A percentile compares a stretch with the other conserved stretches of the same genome.
phyloP scores from a whole-genome alignment of 2,888 invertebrate species.

The Ormyrus labotus region DNA sequence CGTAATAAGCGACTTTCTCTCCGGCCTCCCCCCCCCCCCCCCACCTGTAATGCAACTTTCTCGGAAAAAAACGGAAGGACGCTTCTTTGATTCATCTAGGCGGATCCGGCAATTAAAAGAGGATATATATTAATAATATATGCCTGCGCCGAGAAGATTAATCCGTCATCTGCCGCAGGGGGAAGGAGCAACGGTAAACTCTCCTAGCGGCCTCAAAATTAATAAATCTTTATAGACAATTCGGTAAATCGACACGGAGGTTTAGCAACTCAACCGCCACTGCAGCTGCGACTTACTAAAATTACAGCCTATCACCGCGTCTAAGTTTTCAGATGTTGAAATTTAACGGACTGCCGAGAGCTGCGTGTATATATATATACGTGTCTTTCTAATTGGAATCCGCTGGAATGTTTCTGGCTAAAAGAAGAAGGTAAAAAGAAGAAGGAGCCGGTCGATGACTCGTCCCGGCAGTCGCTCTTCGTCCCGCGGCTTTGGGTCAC shows the following conservation, averaged over 20 bases:
- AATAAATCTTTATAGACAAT: too few relatives aligned
- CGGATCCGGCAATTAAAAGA: too few relatives aligned
- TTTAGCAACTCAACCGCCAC: not conserved
- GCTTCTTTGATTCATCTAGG: too few relatives aligned
- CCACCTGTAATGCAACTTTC: too few relatives aligned
- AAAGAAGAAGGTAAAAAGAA: slow-evolving; percentile 2
- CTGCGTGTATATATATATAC: not conserved
- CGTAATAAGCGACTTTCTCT: slow-evolving; percentile 27
- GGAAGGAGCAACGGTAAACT: too few relatives aligned
- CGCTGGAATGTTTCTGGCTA: slow-evolving; percentile 22
- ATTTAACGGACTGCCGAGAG: not conserved
- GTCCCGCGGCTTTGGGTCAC: slow-evolving; percentile 71
- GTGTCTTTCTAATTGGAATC: not conserved
- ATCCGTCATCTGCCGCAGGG: too few relatives aligned
- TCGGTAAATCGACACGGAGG: not conserved
- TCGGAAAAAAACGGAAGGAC: too few relatives aligned
- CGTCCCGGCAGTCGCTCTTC: slow-evolving; percentile 51
- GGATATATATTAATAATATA: too few relatives aligned
- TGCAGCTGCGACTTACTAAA: not conserved
- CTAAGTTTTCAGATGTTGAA: not conserved
- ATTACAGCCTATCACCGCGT: not conserved
- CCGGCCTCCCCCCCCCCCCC: not conserved
- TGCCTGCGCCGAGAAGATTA: too few relatives aligned
- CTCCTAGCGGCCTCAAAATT: too few relatives aligned
- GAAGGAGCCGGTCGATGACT: slow-evolving; percentile 36